Evolutionary conservation across 2,888 invertebrate species (phyloP).

Genomic region (Piscicola geometra): DNA sequence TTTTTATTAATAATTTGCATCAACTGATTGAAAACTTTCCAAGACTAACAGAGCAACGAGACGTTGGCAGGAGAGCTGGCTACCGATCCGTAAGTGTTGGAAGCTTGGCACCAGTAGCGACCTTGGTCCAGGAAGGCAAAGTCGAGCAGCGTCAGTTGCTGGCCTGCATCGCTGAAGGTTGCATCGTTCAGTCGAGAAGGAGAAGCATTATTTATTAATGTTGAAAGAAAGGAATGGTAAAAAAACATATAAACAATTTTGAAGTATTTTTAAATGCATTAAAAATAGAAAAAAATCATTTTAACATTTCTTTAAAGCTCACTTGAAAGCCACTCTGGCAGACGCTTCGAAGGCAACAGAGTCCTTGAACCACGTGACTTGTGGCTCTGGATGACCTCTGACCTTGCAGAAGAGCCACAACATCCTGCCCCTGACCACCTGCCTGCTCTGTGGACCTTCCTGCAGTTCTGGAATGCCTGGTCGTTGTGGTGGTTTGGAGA

Average conservation of each 20-base stretch:
- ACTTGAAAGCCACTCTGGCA: constrained; percentile 29
- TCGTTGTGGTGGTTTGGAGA: too few species aligned
- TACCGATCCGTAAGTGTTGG: constrained; percentile 47
- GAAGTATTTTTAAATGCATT: background rate
- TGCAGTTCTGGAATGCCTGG: constrained; percentile 49
- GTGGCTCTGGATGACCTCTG: constrained; percentile 47
- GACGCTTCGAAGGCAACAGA: constrained; percentile 24
- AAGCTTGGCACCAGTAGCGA: constrained; percentile 47
- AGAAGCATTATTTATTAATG: too few species aligned
- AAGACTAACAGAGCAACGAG: constrained; percentile 48
- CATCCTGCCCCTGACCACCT: constrained; percentile 47
- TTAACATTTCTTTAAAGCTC: background rate
- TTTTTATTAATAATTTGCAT: background rate
- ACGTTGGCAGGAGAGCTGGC: constrained; percentile 45
- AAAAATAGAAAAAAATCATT: background rate
- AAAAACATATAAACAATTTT: background rate
- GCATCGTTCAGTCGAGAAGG: too few species aligned
- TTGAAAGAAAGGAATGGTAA: background rate
- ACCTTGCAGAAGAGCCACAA: constrained; percentile 48
- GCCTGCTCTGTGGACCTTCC: constrained; percentile 46
- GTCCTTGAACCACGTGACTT: constrained; percentile 49
- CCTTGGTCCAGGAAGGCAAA: constrained; percentile 50
- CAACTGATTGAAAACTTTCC: background rate
- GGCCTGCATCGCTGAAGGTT: constrained; percentile 46
- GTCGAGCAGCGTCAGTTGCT: constrained; percentile 48